Conservation (phyloP, 2,113 vertebrate species). For the Oreamnos americanus region DNA sequence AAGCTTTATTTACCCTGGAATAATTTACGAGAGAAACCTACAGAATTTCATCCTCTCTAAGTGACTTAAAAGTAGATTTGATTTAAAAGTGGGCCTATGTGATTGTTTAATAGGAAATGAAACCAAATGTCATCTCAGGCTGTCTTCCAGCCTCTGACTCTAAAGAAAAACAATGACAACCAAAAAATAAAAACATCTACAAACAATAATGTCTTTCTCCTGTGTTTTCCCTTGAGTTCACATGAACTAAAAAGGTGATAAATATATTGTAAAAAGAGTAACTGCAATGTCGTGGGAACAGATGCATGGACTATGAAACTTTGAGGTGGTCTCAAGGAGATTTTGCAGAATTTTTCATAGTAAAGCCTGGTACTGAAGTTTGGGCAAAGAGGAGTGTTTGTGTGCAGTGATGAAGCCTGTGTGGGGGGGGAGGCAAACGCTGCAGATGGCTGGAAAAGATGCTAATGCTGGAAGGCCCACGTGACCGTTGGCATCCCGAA, state of each 20-base stretch:
- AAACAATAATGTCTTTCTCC: background rate
- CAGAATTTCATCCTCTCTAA: background rate
- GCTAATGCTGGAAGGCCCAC: background rate
- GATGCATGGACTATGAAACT: background rate
- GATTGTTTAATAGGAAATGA: background rate
- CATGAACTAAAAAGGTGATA: background rate
- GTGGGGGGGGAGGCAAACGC: background rate
- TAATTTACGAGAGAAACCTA: background rate
- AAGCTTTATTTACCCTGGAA: background rate
- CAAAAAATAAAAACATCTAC: background rate
- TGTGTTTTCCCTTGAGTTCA: background rate
- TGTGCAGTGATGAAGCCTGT: background rate
- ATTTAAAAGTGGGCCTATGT: background rate
- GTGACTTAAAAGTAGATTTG: background rate
- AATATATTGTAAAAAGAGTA: background rate
- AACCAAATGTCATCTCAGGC: background rate
- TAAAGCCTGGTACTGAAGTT: background rate
- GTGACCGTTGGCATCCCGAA: constrained; percentile 4
- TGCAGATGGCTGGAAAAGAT: constrained; percentile 15
- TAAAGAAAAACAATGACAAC: background rate
- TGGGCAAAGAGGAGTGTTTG: constrained; percentile 32
- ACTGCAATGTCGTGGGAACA: background rate
- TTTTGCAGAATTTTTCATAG: background rate
- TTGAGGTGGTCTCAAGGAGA: background rate
- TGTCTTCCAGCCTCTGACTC: background rate